phyloP scores from a whole-genome alignment of 2,113 vertebrate genomes.

The Labeo rohita region DNA sequence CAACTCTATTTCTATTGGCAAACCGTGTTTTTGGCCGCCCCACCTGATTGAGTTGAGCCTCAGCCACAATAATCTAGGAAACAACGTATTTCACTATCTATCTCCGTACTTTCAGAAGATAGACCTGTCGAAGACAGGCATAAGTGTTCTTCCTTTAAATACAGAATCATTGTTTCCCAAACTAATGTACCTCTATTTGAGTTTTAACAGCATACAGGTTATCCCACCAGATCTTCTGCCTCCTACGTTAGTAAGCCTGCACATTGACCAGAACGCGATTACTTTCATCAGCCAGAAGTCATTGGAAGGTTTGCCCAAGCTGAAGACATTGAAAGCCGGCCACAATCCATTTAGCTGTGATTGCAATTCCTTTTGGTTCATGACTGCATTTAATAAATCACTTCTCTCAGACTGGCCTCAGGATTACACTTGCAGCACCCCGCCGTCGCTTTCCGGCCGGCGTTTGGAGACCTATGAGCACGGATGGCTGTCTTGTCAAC shows the following conservation, averaged over 20 bases:
- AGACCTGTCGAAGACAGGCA: conserved; percentile 68
- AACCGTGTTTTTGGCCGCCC: conserved; percentile 62
- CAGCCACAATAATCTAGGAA: conserved; percentile 66
- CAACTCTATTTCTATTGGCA: conserved; percentile 61
- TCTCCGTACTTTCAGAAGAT: conserved; percentile 64
- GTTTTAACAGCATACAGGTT: conserved; percentile 65
- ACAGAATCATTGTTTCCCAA: conserved; percentile 55
- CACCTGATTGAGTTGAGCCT: conserved; percentile 65
- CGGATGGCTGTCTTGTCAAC: conserved; percentile 58
- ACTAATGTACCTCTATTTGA: conserved; percentile 63
- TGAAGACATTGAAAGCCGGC: conserved; percentile 63
- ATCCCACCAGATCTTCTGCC: conserved; percentile 56
- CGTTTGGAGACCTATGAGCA: conserved; percentile 55
- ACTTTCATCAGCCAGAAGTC: conserved; percentile 53
- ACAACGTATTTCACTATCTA: conserved; percentile 62
- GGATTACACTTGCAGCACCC: conserved; percentile 64
- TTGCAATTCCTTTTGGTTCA: conserved; percentile 70
- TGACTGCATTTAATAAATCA: conserved; percentile 64
- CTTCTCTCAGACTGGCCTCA: conserved; percentile 68
- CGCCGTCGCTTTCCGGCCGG: conserved; percentile 46
- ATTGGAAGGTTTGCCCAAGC: conserved; percentile 55
- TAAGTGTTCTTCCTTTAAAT: conserved; percentile 58
- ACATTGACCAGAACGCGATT: conserved; percentile 67
- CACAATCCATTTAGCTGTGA: conserved; percentile 69
- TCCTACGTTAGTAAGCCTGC: conserved; percentile 56